Conservation (phyloP, 2,797 vertebrate species). For the Epinephelus awoara region DNA sequence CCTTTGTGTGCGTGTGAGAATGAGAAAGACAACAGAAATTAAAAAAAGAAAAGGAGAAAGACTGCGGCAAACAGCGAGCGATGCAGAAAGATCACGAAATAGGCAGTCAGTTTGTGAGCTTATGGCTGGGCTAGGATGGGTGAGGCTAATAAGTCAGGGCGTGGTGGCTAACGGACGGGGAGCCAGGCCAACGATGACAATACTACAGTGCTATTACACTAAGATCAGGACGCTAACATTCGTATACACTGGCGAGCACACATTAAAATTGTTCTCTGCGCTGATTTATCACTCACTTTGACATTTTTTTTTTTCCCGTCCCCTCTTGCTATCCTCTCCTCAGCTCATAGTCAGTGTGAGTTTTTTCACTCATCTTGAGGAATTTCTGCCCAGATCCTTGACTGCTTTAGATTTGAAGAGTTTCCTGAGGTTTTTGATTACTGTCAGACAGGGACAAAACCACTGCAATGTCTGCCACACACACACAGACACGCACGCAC, state of each 20-base stretch:
- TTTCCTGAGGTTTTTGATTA: slow-evolving; percentile 86
- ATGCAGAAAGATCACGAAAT: slow-evolving; percentile 49
- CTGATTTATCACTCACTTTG: slow-evolving; percentile 57
- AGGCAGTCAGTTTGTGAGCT: slow-evolving; percentile 29
- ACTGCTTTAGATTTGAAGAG: slow-evolving; percentile 82
- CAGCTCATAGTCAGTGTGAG: slow-evolving; percentile 36
- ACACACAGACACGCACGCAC: slow-evolving; percentile 46
- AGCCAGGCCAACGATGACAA: slow-evolving; percentile 75
- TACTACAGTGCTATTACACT: slow-evolving; percentile 60
- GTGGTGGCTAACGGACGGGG: slow-evolving; percentile 72
- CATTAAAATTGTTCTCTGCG: slow-evolving; percentile 48
- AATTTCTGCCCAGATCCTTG: slow-evolving; percentile 72
- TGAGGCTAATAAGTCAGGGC: slow-evolving; percentile 75
- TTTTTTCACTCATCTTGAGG: slow-evolving; percentile 67
- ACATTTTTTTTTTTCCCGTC: slow-evolving; percentile 5
- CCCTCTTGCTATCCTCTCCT: slow-evolving; percentile 32
- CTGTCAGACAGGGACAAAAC: slow-evolving; percentile 83
- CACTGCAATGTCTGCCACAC: slow-evolving; percentile 72
- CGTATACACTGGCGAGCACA: slow-evolving; percentile 23
- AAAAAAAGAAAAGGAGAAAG: slow-evolving; percentile 26
- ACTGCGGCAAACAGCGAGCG: slow-evolving; percentile 33
- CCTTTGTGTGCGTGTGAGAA: slow-evolving; percentile 42
- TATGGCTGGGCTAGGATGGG: slow-evolving; percentile 48
- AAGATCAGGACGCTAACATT: slow-evolving; percentile 45
- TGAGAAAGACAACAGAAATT: slow-evolving; percentile 32